A percentile compares a stretch with the other conserved stretches of the same genome.
Conservation (phyloP, 2,797 vertebrate genomes). For the Oreonectes daqikongensis region DNA sequence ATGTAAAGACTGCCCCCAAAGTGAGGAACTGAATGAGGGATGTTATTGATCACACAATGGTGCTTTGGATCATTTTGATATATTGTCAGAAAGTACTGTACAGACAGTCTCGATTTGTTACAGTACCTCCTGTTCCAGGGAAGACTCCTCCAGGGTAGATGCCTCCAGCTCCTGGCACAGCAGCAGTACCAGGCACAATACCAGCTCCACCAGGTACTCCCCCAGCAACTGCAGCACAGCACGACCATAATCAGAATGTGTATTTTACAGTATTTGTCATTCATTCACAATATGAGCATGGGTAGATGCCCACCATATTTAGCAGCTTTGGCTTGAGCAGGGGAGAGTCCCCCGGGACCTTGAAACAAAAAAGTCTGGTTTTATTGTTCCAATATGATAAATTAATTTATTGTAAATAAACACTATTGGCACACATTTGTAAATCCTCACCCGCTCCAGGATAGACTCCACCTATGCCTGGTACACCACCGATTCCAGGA, state of each 20-base stretch:
- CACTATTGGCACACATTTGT: background rate
- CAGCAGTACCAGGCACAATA: slow-evolving; percentile 42
- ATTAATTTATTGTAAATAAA: background rate
- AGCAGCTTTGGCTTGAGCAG: slow-evolving; percentile 68
- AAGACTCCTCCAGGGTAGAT: slow-evolving; percentile 16
- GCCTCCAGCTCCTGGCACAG: slow-evolving; percentile 16
- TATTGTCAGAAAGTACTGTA: no score
- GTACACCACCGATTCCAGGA: slow-evolving; percentile 44
- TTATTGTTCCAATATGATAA: slow-evolving; percentile 29
- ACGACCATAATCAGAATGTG: background rate
- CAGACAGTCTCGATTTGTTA: no score
- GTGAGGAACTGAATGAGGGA: no score
- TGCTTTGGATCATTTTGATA: no score
- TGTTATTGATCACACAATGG: no score
- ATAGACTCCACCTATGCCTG: slow-evolving; percentile 49
- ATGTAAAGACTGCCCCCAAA: no score
- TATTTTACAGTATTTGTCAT: background rate
- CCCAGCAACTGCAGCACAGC: slow-evolving; percentile 32
- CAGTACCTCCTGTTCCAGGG: slow-evolving; percentile 38
- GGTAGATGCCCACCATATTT: slow-evolving; percentile 68
- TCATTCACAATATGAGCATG: background rate
- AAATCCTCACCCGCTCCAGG: slow-evolving; percentile 49
- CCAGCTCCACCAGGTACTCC: slow-evolving; percentile 37
- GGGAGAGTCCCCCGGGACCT: slow-evolving; percentile 41
- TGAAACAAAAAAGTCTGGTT: slow-evolving; percentile 6